Base-by-base conservation (phyloP, 2,113 vertebrate species). In the Herpailurus yagouaroundi region DNA sequence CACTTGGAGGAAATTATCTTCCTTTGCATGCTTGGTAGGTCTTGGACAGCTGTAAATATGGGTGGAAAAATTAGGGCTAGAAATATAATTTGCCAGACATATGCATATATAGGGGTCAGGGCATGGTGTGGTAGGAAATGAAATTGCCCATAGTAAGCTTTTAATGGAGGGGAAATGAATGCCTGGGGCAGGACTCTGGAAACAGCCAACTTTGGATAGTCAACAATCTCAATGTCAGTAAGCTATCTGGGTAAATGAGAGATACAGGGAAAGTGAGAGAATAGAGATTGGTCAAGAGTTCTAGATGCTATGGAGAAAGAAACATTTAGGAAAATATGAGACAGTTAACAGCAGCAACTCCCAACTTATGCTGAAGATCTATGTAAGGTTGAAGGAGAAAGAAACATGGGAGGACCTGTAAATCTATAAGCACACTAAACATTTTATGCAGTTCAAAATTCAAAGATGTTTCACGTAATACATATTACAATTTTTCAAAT, bases 281-380 rank as follows among this genome's bases (percentile, higher is more conserved):
- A 16, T 7, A 38, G 29, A 45, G 68, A 15, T 18, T 2, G 4
- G 14, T 13, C 5, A 38, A n/a, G 1, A 23, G 19, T n/a, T 5
- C 23, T 6, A 45, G 60, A 60, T 1, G 8, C 60, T 6, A 5
- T 16, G 33, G 15, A 89, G 25, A 6, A 77, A 15, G 6, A 88
- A 38, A 50, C 36, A 38, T 45, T 45, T 68, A 41, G 76, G 74
- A 79, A 80, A 76, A 84, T 27, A 60, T 9, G 5, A 33, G 27
- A 5, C 13, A 19, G 0, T 7, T 69, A 85, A 31, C 33, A 85
- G 31, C 33, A n/a, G 10, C 16, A 66, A 84, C 8, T 52, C 86
- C 31, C 36, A 45, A 7, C 6, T 74, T 83, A 1, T 48, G 11
- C 2, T 55, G 73, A 55, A 48, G 33, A 64, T 41, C 38, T 18